These are phyloP conservation scores for Trichomycterus rosablanca DNA, from an alignment of 2,113 vertebrate genomes.

Conservation along the genomic window DNA sequence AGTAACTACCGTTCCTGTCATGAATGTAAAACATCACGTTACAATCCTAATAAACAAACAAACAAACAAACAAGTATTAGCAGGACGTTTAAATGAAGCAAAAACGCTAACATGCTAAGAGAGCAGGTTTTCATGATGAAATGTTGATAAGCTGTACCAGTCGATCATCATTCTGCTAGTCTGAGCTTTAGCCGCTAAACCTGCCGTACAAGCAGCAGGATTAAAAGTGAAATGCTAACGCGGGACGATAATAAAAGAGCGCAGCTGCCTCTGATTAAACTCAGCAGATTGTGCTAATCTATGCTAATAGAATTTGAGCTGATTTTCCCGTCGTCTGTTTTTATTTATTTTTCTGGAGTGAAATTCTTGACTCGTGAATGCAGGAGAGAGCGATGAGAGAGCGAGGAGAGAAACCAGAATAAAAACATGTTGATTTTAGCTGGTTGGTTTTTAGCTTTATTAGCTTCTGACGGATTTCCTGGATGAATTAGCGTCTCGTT, in stretches of 20 bases:
- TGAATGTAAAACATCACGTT: too few species aligned
- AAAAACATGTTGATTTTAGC: slow-evolving; percentile 66
- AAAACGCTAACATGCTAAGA: too few species aligned
- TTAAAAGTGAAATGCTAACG: slow-evolving; percentile 21
- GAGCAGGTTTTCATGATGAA: too few species aligned
- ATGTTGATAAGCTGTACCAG: too few species aligned
- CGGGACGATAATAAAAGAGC: slow-evolving; percentile 17
- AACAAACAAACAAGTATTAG: too few species aligned
- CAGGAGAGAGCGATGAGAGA: neutral
- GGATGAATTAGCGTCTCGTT: slow-evolving; percentile 66
- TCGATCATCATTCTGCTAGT: too few species aligned
- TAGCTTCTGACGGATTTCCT: slow-evolving; percentile 69
- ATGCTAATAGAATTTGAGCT: slow-evolving; percentile 71
- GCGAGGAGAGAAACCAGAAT: slow-evolving; percentile 39
- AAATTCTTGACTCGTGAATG: too few species aligned
- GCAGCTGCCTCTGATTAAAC: slow-evolving; percentile 38
- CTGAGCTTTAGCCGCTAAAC: slow-evolving; percentile 7
- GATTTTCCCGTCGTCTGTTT: slow-evolving; percentile 62
- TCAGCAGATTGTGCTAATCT: slow-evolving; percentile 51
- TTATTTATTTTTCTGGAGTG: slow-evolving; percentile 28
- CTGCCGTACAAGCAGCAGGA: slow-evolving; percentile 5
- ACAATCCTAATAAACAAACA: too few species aligned
- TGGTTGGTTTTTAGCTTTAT: too few species aligned
- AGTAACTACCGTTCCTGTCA: too few species aligned
- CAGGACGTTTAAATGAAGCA: too few species aligned